Evolutionary conservation across 2,797 vertebrate genomes (phyloP), one percentile per base, ranked within the genome.

Genomic region (Pseudomugil gertrudae): DNA sequence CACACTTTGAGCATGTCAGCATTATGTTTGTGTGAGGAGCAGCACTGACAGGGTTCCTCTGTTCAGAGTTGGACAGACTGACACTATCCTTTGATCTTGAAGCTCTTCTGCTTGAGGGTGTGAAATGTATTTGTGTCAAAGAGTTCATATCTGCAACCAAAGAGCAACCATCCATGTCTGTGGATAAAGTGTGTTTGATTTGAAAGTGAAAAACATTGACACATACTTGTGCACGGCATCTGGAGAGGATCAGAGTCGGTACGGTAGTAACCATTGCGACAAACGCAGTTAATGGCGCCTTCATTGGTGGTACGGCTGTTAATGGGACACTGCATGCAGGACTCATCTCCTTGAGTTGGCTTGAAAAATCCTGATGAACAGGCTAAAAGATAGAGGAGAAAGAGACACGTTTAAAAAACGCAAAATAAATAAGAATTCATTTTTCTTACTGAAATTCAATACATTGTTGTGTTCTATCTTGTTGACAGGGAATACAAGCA

Each of bases 161-260:
- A 78, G 71, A 35, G 29, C 32, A 15, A 35, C 19, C 63, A 56
- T 70, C 64, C 45, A 6, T 61, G 59, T 64, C 10, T 63, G 47
- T 56, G 51, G 24, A 23, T 33, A 60, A 3, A 40, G 48, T 56
- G 50, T 38, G n/a, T 29, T 50, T 27, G 29, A 52, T 69, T 66
- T 69, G 43, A 2, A 29, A 36, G 58, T 65, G 72, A 57, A n/a
- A n/a, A n/a, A 69, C n/a, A 43, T 38, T 63, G 57, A 59, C 72
- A 96, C 96, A 0, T 95, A 99, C 98, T 99, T 73, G 98, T 99
- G 88, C 98, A 99, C 0, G 98, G 98, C 98, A 98, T 99, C 89
- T 96, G 95, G 19, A 96, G 73, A 0, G 98, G 97, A 58, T 99
- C 97, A 0, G 96, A 94, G 75, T 98, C 97, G 0, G 96, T 96